These are phyloP conservation scores for Morus bassanus DNA, from an alignment of 2,797 vertebrate genomes.

Conservation along the genomic window DNA sequence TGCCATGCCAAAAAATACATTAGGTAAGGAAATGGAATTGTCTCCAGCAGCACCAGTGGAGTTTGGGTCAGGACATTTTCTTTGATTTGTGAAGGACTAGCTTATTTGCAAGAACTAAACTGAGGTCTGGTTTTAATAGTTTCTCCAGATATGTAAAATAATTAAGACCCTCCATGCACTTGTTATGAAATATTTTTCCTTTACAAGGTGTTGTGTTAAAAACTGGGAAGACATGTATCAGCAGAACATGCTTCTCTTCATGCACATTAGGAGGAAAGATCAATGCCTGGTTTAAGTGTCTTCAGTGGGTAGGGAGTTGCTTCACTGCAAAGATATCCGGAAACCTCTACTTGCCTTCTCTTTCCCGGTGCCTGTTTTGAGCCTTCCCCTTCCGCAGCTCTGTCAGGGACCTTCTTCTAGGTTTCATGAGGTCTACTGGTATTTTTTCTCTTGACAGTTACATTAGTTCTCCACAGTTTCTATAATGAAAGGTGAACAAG, in stretches of 20 bases:
- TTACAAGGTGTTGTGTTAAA: background rate
- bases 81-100: background rate
- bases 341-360: background rate
- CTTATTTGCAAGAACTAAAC: background rate
- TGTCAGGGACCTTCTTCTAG: background rate
- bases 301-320: background rate
- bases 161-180: background rate
- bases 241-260: background rate
- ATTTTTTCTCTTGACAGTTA: conserved; percentile 16
- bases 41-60: background rate
- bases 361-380: background rate
- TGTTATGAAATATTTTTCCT: background rate
- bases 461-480: background rate
- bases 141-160: background rate
- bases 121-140: background rate
- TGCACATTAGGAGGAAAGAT: background rate
- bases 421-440: background rate
- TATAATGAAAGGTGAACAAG: conserved; percentile 15
- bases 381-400: fast-evolving
- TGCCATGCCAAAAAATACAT: background rate
- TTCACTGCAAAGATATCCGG: background rate
- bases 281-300: background rate
- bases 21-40: background rate
- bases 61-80: background rate
- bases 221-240: background rate